A percentile compares a stretch with the other conserved stretches of the same genome.
These are phyloP conservation scores for Bembecia ichneumoniformis DNA, from an alignment of 2,888 invertebrate species.

Conservation along the genomic window DNA sequence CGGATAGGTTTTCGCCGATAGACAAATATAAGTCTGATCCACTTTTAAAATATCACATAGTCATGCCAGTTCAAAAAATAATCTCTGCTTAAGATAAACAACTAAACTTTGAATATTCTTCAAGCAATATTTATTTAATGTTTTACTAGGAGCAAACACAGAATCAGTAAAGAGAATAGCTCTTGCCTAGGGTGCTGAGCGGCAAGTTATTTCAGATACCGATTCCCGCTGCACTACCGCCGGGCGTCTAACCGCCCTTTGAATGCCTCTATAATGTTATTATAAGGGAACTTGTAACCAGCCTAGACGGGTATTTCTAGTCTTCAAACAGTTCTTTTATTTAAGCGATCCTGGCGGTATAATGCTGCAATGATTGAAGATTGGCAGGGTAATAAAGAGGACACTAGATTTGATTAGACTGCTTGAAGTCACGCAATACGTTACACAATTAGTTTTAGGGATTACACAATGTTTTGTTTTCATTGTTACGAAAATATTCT, in stretches of 20 bases:
- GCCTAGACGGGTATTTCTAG: constrained; percentile 30
- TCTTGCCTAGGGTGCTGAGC: not conserved
- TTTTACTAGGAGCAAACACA: not conserved
- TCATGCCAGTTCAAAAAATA: too few relatives aligned
- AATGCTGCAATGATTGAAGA: not conserved
- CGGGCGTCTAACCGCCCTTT: constrained; percentile 5
- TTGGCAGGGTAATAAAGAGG: too few relatives aligned
- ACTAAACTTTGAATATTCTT: too few relatives aligned
- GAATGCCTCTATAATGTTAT: constrained; percentile 10
- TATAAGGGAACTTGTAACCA: constrained; percentile 23
- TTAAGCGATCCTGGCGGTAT: constrained; percentile 7
- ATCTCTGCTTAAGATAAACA: too few relatives aligned
- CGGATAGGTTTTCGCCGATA: too few relatives aligned
- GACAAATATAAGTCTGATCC: too few relatives aligned
- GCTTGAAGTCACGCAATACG: too few relatives aligned
- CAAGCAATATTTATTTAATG: not conserved
- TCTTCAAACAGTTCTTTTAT: constrained; percentile 19
- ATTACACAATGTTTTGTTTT: too few relatives aligned
- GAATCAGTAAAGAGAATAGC: not conserved
- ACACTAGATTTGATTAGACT: too few relatives aligned
- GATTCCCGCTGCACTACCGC: not conserved
- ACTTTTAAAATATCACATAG: too few relatives aligned
- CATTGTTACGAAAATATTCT: too few relatives aligned
- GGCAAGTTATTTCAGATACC: constrained; percentile 7
- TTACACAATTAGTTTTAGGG: too few relatives aligned